These are phyloP conservation scores for Balanococcus diminutus DNA, from an alignment of 2,888 invertebrate species.

Conservation along the genomic window DNA sequence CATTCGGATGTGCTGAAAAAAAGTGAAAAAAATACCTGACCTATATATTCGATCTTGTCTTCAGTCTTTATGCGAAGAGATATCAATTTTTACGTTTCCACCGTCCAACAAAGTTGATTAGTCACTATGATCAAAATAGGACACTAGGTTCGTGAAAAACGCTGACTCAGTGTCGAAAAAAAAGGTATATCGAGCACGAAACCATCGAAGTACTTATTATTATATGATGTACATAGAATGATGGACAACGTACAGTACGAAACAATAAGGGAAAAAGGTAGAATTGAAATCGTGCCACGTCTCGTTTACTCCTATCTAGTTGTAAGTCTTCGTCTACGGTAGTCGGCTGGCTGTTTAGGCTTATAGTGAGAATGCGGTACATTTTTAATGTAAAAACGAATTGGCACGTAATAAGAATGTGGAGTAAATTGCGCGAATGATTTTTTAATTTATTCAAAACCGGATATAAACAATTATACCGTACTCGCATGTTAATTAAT, in stretches of 20 bases:
- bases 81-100: neutral
- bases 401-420: neutral
- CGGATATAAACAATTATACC: conserved; percentile 30
- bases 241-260: neutral
- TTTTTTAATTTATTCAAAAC: conserved; percentile 26
- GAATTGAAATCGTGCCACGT: neutral
- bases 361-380: neutral
- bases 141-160: neutral
- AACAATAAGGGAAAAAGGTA: neutral
- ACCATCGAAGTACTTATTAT: too few species aligned
- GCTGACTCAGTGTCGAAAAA: neutral
- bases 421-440: conserved; percentile 17
- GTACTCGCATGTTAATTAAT: conserved; percentile 4
- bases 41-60: conserved; percentile 1
- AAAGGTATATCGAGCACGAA: neutral
- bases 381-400: neutral
- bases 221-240: neutral
- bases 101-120: neutral
- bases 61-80: neutral
- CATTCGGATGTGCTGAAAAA: neutral
- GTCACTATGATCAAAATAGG: neutral
- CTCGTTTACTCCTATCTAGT: neutral
- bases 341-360: neutral
- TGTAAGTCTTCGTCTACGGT: too few species aligned
- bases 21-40: neutral